Evolutionary conservation across 2,888 invertebrate genomes (phyloP).

Genomic region (Drosophila colorata): DNA sequence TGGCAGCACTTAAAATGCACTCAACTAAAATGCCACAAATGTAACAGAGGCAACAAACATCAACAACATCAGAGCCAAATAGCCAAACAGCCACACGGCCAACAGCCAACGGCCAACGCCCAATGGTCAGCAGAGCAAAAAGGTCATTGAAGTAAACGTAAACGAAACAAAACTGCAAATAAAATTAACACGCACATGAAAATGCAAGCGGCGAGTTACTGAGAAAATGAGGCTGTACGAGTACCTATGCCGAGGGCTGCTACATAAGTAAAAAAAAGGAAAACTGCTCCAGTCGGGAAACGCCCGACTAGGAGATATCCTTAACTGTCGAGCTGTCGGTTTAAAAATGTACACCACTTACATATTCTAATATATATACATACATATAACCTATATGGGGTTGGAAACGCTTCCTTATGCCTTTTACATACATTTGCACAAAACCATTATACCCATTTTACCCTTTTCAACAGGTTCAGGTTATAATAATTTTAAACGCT

Average conservation of each 20-base stretch:
- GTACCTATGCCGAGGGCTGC: background rate
- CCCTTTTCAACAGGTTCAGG: no score
- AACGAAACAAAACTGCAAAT: slow-evolving; percentile 65
- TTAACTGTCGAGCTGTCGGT: no score
- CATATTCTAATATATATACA: no score
- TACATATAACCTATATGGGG: no score
- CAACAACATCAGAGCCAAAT: slow-evolving; percentile 39
- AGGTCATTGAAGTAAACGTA: slow-evolving; percentile 60
- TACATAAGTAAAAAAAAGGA: background rate
- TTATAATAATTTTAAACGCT: no score
- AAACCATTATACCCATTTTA: no score
- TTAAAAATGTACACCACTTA: no score
- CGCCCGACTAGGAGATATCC: no score
- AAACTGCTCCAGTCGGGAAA: no score
- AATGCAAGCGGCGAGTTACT: slow-evolving; percentile 30
- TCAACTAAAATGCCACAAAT: slow-evolving; percentile 70
- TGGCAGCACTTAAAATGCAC: slow-evolving; percentile 65
- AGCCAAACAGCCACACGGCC: slow-evolving; percentile 25
- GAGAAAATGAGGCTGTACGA: background rate
- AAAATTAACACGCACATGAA: slow-evolving; percentile 65
- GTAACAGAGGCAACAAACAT: slow-evolving; percentile 45
- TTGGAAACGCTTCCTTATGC: no score
- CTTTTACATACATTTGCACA: no score
- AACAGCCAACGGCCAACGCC: slow-evolving; percentile 38
- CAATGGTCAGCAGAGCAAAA: slow-evolving; percentile 49